Evolutionary conservation across 2,888 invertebrate species (phyloP).

Genomic region (Clusia tigrina): DNA sequence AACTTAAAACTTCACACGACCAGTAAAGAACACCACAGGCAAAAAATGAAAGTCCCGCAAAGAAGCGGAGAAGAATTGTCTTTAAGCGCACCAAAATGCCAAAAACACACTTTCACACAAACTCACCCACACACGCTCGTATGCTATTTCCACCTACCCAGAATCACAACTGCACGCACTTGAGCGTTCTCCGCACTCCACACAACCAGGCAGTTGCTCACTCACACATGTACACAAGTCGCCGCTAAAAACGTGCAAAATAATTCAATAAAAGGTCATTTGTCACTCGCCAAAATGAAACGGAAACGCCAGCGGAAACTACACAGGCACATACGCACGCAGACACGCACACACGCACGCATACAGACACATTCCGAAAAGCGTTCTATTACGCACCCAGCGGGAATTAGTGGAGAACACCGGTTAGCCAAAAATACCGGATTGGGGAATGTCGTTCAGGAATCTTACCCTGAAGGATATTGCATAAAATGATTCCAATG

Average conservation of each 20-base stretch:
- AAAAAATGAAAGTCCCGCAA: neutral
- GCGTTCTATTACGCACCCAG: too few relatives aligned
- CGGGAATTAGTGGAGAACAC: too few relatives aligned
- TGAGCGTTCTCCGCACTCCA: conserved; percentile 21
- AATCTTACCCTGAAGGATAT: too few relatives aligned
- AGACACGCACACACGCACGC: conserved; percentile 39
- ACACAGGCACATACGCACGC: conserved; percentile 19
- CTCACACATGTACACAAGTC: neutral
- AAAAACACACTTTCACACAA: neutral
- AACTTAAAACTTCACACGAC: conserved; percentile 8
- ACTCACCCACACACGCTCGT: neutral
- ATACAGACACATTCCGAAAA: too few relatives aligned
- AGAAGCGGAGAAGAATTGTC: neutral
- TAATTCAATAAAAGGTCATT: conserved; percentile 56
- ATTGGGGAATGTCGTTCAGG: too few relatives aligned
- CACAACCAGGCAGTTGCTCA: neutral
- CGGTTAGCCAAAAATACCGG: too few relatives aligned
- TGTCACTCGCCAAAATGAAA: conserved; percentile 37
- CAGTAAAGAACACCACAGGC: neutral
- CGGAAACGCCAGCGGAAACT: conserved; percentile 40
- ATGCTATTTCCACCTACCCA: neutral
- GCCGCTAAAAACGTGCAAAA: conserved; percentile 22
- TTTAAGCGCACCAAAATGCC: neutral
- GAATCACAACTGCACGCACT: neutral
- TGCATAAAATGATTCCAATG: too few relatives aligned